Base-by-base conservation (phyloP, 2,888 invertebrate species). In the Diabrotica balteata region DNA sequence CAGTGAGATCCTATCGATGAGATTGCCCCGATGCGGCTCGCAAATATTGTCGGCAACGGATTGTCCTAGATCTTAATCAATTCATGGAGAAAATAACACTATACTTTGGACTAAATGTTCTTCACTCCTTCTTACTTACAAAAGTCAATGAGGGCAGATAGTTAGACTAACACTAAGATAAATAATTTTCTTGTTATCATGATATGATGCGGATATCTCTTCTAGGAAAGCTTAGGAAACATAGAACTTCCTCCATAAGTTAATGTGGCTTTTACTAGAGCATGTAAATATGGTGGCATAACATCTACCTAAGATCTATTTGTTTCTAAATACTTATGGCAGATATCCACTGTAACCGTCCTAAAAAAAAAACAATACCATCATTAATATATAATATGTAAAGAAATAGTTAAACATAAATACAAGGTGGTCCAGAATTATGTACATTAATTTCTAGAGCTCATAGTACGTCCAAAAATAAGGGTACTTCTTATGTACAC, bases 331-430 rank as follows among this genome's bases (percentile, higher is more conserved):
- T 63, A 63, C 69, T 72, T 74, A 76, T 63, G 74, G 69, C 63
- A 75, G 63, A 68, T 76, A 76, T 59, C 73, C 74, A 66, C 67
- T 69, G 62, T 73, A 74, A 54, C 69, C 73, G 59, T 73, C 70
- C 75, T 75, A 74, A 63, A 75, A 73, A 68, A 63, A 70, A 64
- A 52, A 17, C 32, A 32, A 32, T 32, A 32, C 32, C 4, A 32
- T 32, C 4, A 4, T 32, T 32, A 32, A 1, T 32, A 32, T 2
- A 32, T 32, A 54, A 42, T n/a, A 64, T 59, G 42, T 47, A 49
- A 42, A 55, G 17, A 8, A 32, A 32, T 32, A 32, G 7, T 47
- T 9, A 47, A 47, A 47, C 47, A 47, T 47, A n/a, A n/a, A n/a
- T n/a, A n/a, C n/a, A n/a, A n/a, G n/a, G n/a, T n/a, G n/a, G n/a